phyloP scores from a whole-genome alignment of 2,888 invertebrate genomes.

The Lithophane semibrunnea region DNA sequence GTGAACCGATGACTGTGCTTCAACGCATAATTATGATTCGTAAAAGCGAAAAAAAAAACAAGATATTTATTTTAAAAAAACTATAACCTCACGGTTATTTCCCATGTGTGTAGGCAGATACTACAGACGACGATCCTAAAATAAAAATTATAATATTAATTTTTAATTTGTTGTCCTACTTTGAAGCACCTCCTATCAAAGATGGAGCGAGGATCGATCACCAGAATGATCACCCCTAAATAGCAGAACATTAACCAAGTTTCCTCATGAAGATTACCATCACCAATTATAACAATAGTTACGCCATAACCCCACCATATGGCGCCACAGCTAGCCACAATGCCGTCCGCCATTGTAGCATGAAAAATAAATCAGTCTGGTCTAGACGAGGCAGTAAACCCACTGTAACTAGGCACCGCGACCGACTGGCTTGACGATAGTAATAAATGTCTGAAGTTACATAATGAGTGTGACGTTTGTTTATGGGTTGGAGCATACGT shows the following conservation, averaged over 20 bases:
- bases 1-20: too few relatives aligned
- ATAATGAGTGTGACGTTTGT: conserved; percentile 14
- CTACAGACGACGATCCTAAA: background rate
- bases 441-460: conserved; percentile 40
- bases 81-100: background rate
- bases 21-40: background rate
- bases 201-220: background rate
- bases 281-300: background rate
- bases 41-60: background rate
- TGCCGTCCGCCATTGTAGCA: conserved; percentile 3
- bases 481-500: conserved; percentile 19
- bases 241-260: background rate
- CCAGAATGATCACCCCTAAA: background rate
- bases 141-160: background rate
- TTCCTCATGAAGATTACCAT: too few relatives aligned
- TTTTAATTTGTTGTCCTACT: background rate
- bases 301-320: background rate
- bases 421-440: conserved; percentile 17
- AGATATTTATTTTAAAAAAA: background rate
- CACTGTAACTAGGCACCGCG: conserved; percentile 11
- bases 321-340: background rate
- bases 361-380: conserved; percentile 49
- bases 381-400: conserved; percentile 41
- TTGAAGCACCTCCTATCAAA: background rate
- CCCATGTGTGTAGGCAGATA: background rate